Percentiles rank a stretch among this genome's conserved stretches.
These are phyloP conservation scores for Odontomachus brunneus DNA, from an alignment of 1,140 invertebrate species.

Conservation along the genomic window DNA sequence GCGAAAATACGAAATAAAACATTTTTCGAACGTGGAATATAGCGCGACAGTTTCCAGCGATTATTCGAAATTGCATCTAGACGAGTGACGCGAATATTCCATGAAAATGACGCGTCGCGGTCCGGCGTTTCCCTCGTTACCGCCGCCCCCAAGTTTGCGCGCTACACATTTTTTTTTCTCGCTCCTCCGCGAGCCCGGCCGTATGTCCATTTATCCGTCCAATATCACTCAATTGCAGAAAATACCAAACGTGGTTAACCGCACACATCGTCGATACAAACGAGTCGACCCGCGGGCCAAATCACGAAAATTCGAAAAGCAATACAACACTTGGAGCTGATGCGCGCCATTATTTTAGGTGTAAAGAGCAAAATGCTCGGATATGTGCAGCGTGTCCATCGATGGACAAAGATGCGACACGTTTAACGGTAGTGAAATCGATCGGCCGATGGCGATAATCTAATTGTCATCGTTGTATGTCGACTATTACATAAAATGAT, in stretches of 20 bases:
- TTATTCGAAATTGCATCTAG: conserved; percentile 64
- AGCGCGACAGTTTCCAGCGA: conserved; percentile 51
- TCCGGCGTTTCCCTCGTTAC: conserved; percentile 14
- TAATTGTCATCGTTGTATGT: conserved; percentile 42
- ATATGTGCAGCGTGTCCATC: conserved; percentile 12
- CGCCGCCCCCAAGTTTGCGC: conserved; percentile 27
- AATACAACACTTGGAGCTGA: conserved; percentile 69
- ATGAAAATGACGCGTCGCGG: conserved; percentile 49
- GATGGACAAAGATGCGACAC: conserved; percentile 37
- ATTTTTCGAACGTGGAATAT: conserved; percentile 28
- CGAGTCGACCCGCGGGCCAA: conserved; percentile 45
- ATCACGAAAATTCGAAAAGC: conserved; percentile 68
- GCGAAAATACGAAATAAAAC: conserved; percentile 43
- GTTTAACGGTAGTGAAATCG: conserved; percentile 41
- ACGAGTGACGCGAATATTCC: conserved; percentile 47
- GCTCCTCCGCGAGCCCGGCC: conserved; percentile 44
- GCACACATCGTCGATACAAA: conserved; percentile 60
- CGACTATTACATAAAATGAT: conserved; percentile 55
- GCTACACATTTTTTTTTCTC: conserved; percentile 29
- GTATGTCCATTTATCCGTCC: conserved; percentile 63
- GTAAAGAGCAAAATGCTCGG: conserved; percentile 51
- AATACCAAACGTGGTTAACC: conserved; percentile 71
- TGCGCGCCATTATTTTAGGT: conserved; percentile 67
- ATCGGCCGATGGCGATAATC: conserved; percentile 47
- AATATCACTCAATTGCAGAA: conserved; percentile 72